phyloP scores from a whole-genome alignment of 2,113 vertebrate genomes.

The Gorsachius goisagi region DNA sequence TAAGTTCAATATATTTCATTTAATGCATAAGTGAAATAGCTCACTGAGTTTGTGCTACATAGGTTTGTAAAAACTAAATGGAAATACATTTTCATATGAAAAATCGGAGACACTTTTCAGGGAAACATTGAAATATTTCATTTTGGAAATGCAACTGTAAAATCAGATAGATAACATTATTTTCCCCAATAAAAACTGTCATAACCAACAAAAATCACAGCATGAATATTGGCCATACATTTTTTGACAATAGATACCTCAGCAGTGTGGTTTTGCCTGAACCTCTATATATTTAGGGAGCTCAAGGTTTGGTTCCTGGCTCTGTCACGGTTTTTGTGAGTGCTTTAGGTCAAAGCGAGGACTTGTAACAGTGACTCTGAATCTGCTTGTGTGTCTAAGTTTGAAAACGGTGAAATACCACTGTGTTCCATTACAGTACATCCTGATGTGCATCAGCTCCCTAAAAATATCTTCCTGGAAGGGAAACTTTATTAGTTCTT shows the following conservation, averaged over 20 bases:
- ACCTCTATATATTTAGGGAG: background rate
- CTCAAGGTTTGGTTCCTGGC: background rate
- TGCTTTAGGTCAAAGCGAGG: background rate
- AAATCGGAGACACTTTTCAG: background rate
- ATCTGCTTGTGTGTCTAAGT: background rate
- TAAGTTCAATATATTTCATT: background rate
- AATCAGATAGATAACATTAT: background rate
- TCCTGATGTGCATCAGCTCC: background rate
- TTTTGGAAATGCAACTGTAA: background rate
- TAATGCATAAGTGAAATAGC: background rate
- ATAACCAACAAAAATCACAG: background rate
- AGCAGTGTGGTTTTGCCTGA: background rate
- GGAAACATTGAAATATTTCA: background rate
- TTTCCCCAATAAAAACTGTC: background rate
- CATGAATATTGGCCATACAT: background rate
- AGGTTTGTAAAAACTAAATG: background rate
- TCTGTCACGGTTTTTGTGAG: background rate
- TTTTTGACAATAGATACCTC: background rate
- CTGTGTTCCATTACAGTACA: background rate
- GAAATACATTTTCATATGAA: background rate
- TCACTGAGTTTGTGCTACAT: background rate
- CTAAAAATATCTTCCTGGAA: constrained; percentile 30
- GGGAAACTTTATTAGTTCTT: background rate
- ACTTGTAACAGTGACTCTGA: background rate
- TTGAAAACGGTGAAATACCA: constrained; percentile 17